Evolutionary conservation across 2,888 invertebrate genomes (phyloP).

Genomic region (Sphaerophoria rueppellii): DNA sequence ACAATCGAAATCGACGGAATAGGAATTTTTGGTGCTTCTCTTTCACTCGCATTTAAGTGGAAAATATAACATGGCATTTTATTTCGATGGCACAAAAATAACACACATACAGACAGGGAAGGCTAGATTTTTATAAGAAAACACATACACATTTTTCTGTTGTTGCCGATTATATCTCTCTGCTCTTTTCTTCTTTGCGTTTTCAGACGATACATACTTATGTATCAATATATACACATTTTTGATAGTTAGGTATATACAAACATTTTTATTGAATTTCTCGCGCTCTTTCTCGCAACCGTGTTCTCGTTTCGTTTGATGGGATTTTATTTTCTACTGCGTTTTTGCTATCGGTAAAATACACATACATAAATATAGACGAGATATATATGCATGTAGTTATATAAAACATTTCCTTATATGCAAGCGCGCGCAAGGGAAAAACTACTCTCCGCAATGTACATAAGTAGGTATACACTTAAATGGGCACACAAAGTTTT

Average conservation of each 20-base stretch:
- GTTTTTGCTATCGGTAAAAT: slow-evolving; percentile 38
- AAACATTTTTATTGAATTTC: slow-evolving; percentile 19
- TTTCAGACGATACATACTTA: slow-evolving; percentile 39
- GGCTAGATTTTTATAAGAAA: slow-evolving; percentile 34
- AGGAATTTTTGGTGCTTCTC: slow-evolving; percentile 47
- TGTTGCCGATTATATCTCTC: neutral
- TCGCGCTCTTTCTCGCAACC: slow-evolving; percentile 57
- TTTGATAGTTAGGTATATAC: slow-evolving; percentile 14
- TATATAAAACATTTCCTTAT: slow-evolving; percentile 69
- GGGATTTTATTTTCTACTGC: slow-evolving; percentile 46
- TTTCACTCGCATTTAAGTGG: slow-evolving; percentile 58
- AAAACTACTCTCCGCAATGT: slow-evolving; percentile 42
- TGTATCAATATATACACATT: neutral
- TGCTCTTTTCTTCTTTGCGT: slow-evolving; percentile 57
- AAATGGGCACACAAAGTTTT: slow-evolving; percentile 30
- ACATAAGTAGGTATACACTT: slow-evolving; percentile 31
- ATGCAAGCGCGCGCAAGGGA: slow-evolving; percentile 72
- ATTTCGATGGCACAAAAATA: slow-evolving; percentile 60
- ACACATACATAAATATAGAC: neutral
- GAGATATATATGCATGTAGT: neutral
- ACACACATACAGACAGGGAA: slow-evolving; percentile 27
- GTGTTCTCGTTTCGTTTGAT: neutral
- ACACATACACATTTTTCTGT: slow-evolving; percentile 36
- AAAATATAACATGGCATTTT: slow-evolving; percentile 51
- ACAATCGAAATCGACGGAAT: slow-evolving; percentile 29